Evolutionary conservation across 2,797 vertebrate species (phyloP).

Genomic region (Pempheris klunzingeri): DNA sequence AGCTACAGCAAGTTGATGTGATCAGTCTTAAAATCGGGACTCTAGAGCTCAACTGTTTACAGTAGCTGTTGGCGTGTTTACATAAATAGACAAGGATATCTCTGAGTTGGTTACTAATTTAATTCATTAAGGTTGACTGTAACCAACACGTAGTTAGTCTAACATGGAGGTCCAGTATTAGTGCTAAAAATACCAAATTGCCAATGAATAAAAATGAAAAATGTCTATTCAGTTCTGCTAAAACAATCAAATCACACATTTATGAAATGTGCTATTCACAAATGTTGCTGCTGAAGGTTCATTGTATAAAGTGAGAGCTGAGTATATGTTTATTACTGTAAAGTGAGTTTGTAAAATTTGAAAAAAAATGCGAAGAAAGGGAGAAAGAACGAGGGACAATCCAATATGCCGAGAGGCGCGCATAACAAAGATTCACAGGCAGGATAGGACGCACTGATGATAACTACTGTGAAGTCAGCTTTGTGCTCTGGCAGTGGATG

Average conservation of each 20-base stretch:
- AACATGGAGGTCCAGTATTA: background rate
- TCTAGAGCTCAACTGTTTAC: no score
- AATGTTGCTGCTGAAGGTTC: background rate
- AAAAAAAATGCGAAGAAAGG: background rate
- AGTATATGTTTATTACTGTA: background rate
- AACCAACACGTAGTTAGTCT: background rate
- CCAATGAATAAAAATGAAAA: background rate
- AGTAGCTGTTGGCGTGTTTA: no score
- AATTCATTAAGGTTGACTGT: background rate
- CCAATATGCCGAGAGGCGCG: background rate
- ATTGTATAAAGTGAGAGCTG: background rate
- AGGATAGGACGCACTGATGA: background rate
- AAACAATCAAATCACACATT: background rate
- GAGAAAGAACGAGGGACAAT: background rate
- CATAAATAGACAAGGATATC: no score
- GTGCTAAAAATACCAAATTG: background rate
- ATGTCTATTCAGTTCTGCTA: background rate
- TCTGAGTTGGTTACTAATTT: background rate
- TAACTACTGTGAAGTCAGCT: conserved; percentile 8
- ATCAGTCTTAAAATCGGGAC: background rate
- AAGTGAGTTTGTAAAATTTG: no score
- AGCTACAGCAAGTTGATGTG: background rate
- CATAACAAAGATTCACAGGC: background rate
- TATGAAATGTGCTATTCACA: background rate
- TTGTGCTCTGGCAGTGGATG: background rate